phyloP scores from a whole-genome alignment of 2,797 vertebrate species.

The Rhabdomys pumilio region DNA sequence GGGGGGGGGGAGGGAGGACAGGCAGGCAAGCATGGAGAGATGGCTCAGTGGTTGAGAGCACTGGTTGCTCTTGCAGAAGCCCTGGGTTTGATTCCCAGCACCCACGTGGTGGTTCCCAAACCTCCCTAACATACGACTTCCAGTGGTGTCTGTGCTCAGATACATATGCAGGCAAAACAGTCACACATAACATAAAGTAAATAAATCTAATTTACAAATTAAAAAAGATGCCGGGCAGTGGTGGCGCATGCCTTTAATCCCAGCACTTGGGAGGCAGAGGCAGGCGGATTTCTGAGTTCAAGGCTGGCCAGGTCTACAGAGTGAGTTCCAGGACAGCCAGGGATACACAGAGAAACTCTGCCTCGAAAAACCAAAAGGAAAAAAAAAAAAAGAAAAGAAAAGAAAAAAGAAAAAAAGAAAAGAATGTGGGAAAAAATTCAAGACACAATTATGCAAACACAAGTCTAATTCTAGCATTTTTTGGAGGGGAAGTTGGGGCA shows the following conservation, averaged over 20 bases:
- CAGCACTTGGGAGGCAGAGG: too few relatives aligned
- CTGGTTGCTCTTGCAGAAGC: background rate
- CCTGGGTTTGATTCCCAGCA: background rate
- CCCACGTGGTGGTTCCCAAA: background rate
- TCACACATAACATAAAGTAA: background rate
- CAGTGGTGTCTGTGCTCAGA: background rate
- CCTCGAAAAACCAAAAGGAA: too few relatives aligned
- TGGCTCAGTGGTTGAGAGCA: background rate
- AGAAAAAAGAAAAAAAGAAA: background rate
- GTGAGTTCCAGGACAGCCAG: too few relatives aligned
- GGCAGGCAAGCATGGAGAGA: too few relatives aligned
- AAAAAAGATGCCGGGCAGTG: background rate
- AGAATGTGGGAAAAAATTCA: background rate
- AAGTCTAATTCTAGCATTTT: background rate
- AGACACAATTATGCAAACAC: background rate
- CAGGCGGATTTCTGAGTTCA: too few relatives aligned
- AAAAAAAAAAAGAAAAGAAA: too few relatives aligned
- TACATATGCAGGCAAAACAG: background rate
- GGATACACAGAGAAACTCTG: too few relatives aligned
- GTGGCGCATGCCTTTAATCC: too few relatives aligned
- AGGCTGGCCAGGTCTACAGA: too few relatives aligned
- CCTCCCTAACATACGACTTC: background rate
- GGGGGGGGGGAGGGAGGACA: too few relatives aligned
- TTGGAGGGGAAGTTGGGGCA: background rate
- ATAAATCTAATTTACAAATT: background rate